Conservation (phyloP, 2,888 invertebrate genomes). For the Drosophila sordidula region DNA sequence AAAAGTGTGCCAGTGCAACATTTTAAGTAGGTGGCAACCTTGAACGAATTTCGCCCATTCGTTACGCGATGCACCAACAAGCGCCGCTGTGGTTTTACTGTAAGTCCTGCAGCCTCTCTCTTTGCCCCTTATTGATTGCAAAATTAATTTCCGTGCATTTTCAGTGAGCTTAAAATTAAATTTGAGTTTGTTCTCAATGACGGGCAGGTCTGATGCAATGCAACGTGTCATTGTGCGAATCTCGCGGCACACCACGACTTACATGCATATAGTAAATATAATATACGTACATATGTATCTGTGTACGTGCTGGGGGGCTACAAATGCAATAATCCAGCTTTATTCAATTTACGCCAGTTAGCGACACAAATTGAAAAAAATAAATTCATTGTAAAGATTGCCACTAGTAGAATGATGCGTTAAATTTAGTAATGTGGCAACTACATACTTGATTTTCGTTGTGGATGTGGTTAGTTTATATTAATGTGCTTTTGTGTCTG, state of each 20-base stretch:
- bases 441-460: slow-evolving; percentile 9
- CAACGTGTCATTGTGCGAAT: slow-evolving; percentile 33
- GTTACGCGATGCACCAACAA: neutral
- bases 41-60: slow-evolving; percentile 16
- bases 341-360: slow-evolving; percentile 53
- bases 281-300: neutral
- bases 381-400: slow-evolving; percentile 34
- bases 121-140: neutral
- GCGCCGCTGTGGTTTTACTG: neutral
- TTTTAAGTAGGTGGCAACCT: slow-evolving; percentile 18
- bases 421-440: slow-evolving; percentile 9
- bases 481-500: slow-evolving; percentile 25
- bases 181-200: slow-evolving; percentile 44
- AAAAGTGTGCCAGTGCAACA: neutral
- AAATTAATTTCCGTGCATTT: slow-evolving; percentile 27
- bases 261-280: neutral
- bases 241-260: neutral
- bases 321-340: slow-evolving; percentile 29
- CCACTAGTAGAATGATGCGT: slow-evolving; percentile 31
- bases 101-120: neutral
- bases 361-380: slow-evolving; percentile 36
- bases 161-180: slow-evolving; percentile 29
- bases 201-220: slow-evolving; percentile 20
- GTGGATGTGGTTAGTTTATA: slow-evolving; percentile 33
- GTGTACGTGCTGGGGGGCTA: neutral